Conservation (phyloP, 37 sponge, comb jelly and placozoan genomes). For the Chondrilla cf. caribensis region DNA sequence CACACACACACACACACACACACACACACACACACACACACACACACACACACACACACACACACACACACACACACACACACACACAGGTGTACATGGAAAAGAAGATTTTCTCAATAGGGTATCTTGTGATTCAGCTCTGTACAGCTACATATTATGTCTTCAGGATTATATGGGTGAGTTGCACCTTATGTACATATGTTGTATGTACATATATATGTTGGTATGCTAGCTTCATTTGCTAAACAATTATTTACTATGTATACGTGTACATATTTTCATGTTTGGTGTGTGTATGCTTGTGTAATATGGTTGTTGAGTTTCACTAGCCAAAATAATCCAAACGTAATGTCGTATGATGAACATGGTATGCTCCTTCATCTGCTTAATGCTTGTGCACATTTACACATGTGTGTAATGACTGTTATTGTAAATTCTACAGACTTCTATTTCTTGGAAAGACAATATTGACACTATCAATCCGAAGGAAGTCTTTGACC, state of each 20-base stretch:
- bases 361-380: no score
- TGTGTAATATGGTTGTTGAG: no score
- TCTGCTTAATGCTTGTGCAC: no score
- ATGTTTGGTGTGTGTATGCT: no score
- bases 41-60: constrained; percentile 8
- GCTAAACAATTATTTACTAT: no score
- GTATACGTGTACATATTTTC: no score
- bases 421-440: background rate
- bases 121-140: background rate
- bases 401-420: no score
- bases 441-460: background rate
- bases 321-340: no score
- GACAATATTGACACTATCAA: background rate
- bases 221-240: background rate
- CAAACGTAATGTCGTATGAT: no score
- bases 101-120: background rate
- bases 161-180: constrained; percentile 3
- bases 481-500: background rate
- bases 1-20: constrained; percentile 17
- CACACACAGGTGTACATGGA: background rate
- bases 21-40: constrained; percentile 17
- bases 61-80: background rate
- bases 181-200: background rate
- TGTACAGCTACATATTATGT: background rate
- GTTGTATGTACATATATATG: background rate